phyloP scores from a whole-genome alignment of 1,140 invertebrate genomes.

The Pygmarrhopalites habei region DNA sequence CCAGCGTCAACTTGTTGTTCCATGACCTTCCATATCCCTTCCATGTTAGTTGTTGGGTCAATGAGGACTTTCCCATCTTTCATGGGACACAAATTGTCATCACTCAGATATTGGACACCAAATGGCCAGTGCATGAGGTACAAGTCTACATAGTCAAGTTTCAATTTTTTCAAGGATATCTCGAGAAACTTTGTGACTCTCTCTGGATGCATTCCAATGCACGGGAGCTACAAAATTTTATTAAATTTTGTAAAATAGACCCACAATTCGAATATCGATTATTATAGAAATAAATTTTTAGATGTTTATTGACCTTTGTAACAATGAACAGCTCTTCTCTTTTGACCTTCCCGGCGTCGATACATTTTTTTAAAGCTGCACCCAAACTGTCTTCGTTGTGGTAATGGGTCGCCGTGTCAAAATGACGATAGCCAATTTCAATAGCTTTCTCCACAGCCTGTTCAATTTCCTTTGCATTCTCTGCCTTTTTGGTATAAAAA shows the following conservation, averaged over 20 bases:
- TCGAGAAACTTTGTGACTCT: conserved; percentile 64
- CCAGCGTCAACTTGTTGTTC: conserved; percentile 39
- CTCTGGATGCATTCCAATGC: conserved; percentile 48
- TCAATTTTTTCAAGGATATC: conserved; percentile 61
- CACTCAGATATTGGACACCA: conserved; percentile 38
- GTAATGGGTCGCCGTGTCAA: conserved; percentile 6
- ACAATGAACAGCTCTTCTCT: conserved; percentile 45
- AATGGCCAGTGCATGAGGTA: conserved; percentile 50
- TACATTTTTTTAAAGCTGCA: conserved; percentile 15
- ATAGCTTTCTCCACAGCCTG: conserved; percentile 41
- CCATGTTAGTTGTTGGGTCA: conserved; percentile 61
- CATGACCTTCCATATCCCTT: conserved; percentile 61
- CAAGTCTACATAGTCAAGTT: conserved; percentile 72
- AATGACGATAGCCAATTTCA: conserved; percentile 35
- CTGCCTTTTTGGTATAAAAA: background rate
- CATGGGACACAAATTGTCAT: conserved; percentile 24
- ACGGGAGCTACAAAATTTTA: conserved; percentile 34
- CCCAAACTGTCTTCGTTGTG: conserved; percentile 39
- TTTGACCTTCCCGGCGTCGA: conserved; percentile 42
- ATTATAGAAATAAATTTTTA: no score
- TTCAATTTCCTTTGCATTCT: conserved; percentile 40
- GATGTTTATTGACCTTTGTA: conserved; percentile 45
- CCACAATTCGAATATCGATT: no score
- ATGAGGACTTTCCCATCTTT: conserved; percentile 47
- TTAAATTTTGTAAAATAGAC: background rate